Evolutionary conservation across 2,113 vertebrate genomes (phyloP), one percentile per base, ranked within the genome.

Genomic region (Brienomyrus brachyistius): DNA sequence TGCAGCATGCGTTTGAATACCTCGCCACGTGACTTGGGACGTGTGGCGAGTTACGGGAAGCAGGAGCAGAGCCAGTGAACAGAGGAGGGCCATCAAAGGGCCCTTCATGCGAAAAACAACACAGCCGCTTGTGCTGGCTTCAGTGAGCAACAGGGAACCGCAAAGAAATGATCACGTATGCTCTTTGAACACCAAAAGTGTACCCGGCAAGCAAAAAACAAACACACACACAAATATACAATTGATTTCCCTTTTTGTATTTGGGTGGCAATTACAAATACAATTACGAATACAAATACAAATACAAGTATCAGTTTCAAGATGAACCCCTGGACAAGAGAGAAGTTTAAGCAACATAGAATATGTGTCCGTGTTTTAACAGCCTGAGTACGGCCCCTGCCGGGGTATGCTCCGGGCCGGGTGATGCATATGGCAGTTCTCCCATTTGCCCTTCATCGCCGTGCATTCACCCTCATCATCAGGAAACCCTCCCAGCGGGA

Each of bases 171-270:
- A 40, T 51, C 62, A 50, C 31, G 21, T 8, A 40, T 43, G 40
- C 23, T 82, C 50, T 82, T 89, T 82, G 51, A 59, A 89, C 80
- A 89, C 19, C 74, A 83, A 82, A 43, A 48, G 88, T 13, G 35
- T 27, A 86, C 31, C 51, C 35, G 4, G 2, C 27, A n/a, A 56
- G 17, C 35, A 77, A 17, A 40, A 77, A 89, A 89, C 40, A 52
- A 1, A 54, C 17, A 54, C 5, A 56, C 52, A 40, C 66, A 80
- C 47, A 23, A 83, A 54, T 13, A 40, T 19, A 27, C 70, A 56
- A 5, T 21, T 56, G 48, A 52, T 54, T 40, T 43, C 2, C 19
- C 50, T 89, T 10, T 89, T 10, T 19, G 27, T 23, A 43, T 82
- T 54, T 66, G 0, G 80, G 70, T 35, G 11, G 48, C 80, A 89